Base-by-base conservation (phyloP, 2,888 invertebrate species). In the Sylvicola fuscatus region DNA sequence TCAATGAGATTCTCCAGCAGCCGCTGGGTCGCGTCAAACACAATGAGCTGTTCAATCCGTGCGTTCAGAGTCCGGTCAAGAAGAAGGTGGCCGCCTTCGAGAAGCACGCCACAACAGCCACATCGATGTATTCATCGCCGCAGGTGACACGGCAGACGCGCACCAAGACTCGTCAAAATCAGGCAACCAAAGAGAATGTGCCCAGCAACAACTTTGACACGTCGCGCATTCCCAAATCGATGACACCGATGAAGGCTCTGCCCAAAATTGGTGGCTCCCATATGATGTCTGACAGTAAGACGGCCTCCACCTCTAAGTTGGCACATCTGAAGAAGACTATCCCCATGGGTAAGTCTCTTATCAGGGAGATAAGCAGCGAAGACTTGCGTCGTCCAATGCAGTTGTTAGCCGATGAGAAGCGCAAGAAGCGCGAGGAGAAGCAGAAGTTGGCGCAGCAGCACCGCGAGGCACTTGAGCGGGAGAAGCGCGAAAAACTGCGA, bases 21-120 rank as follows among this genome's bases (percentile, higher is more conserved):
- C 21, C 21, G 5, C 21, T 21, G 4, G 21, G 21, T 21, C 21
- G 21, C 21, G 8, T 21, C 5, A 21, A 21, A 21, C 21, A 21
- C 21, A 21, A 21, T 8, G 21, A 21, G 8, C 8, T 21, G 8
- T 21, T 21, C 8, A 70, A 68, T 53, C 70, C 70, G 2, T 68
- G 63, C 39, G 58, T 62, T 5, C 64, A 66, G 39, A 70, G 69
- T 42, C 64, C 70, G 1, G 64, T 70, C 3, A 70, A 68, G 46
- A 65, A 67, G 45, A 64, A 66, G 28, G 69, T 72, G 0, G 65
- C 68, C 43, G 71, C 70, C 1, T 72, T 70, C 42, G 71, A 72
- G 43, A 59, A 60, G 41, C 28, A 21, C 11, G 29, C 28, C 26
- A 29, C 21, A 2, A 30, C 33, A 8, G 21, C 8, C 4, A 21